phyloP scores from a whole-genome alignment of 2,888 invertebrate species.

The Rutpela maculata region DNA sequence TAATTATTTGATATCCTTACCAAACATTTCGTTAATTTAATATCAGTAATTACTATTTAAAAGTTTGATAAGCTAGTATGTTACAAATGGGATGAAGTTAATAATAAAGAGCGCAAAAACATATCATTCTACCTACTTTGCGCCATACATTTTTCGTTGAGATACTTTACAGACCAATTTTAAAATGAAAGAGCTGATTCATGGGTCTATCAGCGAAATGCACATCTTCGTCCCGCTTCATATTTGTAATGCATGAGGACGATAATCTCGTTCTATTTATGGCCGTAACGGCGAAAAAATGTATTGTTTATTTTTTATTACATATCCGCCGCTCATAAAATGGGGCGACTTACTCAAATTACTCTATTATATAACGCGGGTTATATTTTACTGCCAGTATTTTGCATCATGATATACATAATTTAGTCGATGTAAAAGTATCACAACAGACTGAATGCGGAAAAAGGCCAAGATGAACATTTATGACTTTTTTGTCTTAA shows the following conservation, averaged over 20 bases:
- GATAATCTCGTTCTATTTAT: slow-evolving; percentile 46
- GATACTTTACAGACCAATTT: slow-evolving; percentile 22
- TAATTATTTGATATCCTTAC: no score
- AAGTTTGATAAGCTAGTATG: no score
- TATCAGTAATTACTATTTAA: no score
- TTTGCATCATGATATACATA: slow-evolving; percentile 51
- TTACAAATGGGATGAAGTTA: no score
- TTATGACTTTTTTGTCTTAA: slow-evolving; percentile 21
- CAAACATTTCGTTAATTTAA: no score
- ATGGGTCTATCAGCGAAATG: slow-evolving; percentile 53
- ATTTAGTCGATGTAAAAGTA: slow-evolving; percentile 45
- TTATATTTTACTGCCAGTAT: slow-evolving; percentile 53
- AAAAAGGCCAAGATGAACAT: slow-evolving; percentile 15
- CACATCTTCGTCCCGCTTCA: slow-evolving; percentile 48
- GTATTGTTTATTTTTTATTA: slow-evolving; percentile 57
- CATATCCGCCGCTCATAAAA: slow-evolving; percentile 50
- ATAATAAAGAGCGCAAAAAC: neutral
- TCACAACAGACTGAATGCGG: slow-evolving; percentile 26
- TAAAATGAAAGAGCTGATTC: slow-evolving; percentile 39
- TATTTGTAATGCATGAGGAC: slow-evolving; percentile 57
- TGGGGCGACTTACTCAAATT: slow-evolving; percentile 53
- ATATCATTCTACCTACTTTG: slow-evolving; percentile 6
- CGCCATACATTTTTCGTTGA: slow-evolving; percentile 20
- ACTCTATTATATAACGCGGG: slow-evolving; percentile 52
- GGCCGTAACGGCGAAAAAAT: slow-evolving; percentile 42